These are phyloP conservation scores for Ridgeia piscesae DNA, from an alignment of 1,140 invertebrate genomes.

Conservation along the genomic window DNA sequence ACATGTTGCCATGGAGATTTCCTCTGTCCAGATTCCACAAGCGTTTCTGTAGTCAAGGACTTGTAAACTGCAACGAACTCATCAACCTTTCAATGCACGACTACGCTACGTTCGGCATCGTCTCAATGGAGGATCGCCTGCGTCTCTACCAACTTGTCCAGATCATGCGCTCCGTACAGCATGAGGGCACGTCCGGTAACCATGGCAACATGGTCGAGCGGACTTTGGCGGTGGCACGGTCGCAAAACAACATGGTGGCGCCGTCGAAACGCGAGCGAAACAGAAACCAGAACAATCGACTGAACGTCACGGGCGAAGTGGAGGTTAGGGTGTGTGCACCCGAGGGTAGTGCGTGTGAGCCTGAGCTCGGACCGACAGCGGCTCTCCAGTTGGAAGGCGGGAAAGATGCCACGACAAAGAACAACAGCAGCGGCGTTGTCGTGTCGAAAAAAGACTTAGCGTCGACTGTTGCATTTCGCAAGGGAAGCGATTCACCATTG, in stretches of 20 bases:
- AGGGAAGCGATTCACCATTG: conserved; percentile 19
- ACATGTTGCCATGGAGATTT: neutral
- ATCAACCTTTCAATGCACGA: conserved; percentile 45
- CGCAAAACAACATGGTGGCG: neutral
- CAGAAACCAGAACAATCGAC: neutral
- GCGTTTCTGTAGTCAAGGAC: neutral
- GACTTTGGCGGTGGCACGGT: neutral
- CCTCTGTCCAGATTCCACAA: neutral
- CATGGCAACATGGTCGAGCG: neutral
- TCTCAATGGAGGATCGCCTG: conserved; percentile 44
- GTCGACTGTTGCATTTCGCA: neutral
- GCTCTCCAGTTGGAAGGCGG: neutral
- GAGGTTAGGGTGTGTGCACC: conserved; percentile 2
- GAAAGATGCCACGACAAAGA: neutral
- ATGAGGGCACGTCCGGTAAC: conserved; percentile 17
- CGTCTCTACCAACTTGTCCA: conserved; percentile 48
- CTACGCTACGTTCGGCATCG: conserved; percentile 45
- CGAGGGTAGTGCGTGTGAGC: neutral
- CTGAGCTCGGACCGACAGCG: neutral
- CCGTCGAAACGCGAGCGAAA: neutral
- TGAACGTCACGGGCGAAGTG: neutral
- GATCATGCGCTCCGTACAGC: conserved; percentile 51
- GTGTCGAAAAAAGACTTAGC: neutral
- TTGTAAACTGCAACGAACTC: conserved; percentile 42
- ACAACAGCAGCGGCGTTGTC: neutral